Evolutionary conservation across 2,888 invertebrate species (phyloP), one percentile per base, ranked within the genome.

Genomic region (Cistogaster globosa): DNA sequence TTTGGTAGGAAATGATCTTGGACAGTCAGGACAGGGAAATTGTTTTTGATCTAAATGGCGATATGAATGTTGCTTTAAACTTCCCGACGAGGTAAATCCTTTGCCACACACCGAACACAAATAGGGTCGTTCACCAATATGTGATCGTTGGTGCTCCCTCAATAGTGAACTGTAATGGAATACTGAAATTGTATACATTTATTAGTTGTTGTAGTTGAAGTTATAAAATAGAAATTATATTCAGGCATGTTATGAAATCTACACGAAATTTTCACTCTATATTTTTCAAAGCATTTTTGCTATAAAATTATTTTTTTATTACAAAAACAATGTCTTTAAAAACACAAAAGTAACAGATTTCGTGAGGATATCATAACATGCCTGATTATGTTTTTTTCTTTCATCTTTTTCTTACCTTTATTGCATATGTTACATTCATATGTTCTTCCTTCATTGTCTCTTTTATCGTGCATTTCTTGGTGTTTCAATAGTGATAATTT

Each of bases 71-170:
- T 79, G 80, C 58, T 78, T 78, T n/a, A 87, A 68, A 45, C 77
- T 63, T 11, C 83, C 74, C 0, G 84, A 63, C 11, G 80, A 74
- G 9, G 82, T 69, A 48, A 87, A 87, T 12, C 80, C 75, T 48
- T 86, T 84, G 8, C 80, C 86, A 58, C 87, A 87, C 2, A 81
- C 69, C 1, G 84, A 83, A 45, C 86, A 86, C 16, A 86, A 22
- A 62, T 51, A 86, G 0, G 83, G 72, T 16, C 75, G 76, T 58
- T 86, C 86, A 3, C 83, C 86, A 72, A 80, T 74, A 48, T 83
- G 83, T 8, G 63, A 36, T 11, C 83, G 42, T 55, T 78, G 76
- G 12, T 83, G 80, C n/a, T 86, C 83, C 32, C 65, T 76, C 26
- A 83, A 22, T 16, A 68, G 38, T 22, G 67, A 68, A n/a, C 45